Conservation (phyloP, 1,140 invertebrate genomes). For the Penaeus vannamei region DNA sequence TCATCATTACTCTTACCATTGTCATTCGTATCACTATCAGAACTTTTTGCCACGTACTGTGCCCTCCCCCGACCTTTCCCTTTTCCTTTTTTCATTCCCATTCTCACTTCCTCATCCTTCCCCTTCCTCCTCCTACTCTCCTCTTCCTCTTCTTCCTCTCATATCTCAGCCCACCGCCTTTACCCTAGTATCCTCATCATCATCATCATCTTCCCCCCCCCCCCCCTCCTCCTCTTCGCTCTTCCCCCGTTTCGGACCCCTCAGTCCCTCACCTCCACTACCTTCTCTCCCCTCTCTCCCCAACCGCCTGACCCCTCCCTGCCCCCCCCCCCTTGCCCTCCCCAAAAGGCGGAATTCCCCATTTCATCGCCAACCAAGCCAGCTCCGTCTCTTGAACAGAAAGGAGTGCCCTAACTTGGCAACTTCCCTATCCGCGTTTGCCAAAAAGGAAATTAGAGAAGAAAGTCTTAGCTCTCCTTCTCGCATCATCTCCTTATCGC, state of each 20-base stretch:
- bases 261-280: no score
- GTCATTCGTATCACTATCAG: no score
- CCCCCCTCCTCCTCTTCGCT: not conserved
- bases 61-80: no score
- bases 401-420: conserved; percentile 33
- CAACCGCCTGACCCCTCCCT: not conserved
- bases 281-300: not conserved
- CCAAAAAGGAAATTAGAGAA: conserved; percentile 51
- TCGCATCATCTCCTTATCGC: no score
- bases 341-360: conserved; percentile 27
- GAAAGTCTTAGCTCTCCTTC: not conserved
- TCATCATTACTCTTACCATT: no score
- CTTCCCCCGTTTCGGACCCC: not conserved
- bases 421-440: not conserved
- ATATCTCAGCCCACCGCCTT: not conserved
- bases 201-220: not conserved
- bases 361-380: conserved; percentile 22
- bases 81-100: not conserved
- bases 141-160: conserved; percentile 16
- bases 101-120: not conserved
- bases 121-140: conserved; percentile 10
- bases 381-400: not conserved
- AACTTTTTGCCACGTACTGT: no score
- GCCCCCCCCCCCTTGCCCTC: not conserved
- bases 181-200: not conserved